A percentile compares a stretch with the other conserved stretches of the same genome.
These are phyloP conservation scores for Cheirogaleus medius DNA, from an alignment of 2,113 vertebrate genomes.

Conservation along the genomic window DNA sequence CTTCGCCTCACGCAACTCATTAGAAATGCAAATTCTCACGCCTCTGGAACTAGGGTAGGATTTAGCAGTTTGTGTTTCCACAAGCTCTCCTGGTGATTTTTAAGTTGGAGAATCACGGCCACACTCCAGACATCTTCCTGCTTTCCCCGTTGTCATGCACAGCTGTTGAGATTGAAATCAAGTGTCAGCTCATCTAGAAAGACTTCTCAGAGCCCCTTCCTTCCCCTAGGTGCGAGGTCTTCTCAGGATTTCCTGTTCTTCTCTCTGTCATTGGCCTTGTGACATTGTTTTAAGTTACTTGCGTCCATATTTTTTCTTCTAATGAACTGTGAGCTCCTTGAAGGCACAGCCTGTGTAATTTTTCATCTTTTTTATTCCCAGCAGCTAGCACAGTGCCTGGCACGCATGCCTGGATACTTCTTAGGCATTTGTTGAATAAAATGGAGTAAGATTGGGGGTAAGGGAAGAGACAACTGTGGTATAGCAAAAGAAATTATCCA, in stretches of 20 bases:
- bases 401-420: neutral
- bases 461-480: neutral
- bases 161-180: neutral
- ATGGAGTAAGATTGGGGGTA: neutral
- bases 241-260: neutral
- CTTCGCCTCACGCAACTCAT: neutral
- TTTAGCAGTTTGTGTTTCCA: neutral
- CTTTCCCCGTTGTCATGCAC: neutral
- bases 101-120: neutral
- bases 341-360: neutral
- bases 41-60: neutral
- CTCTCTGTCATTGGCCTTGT: neutral
- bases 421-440: neutral
- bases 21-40: neutral
- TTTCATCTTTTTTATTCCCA: neutral
- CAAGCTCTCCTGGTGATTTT: neutral
- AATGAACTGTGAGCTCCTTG: neutral
- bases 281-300: neutral
- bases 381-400: neutral
- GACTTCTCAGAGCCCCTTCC: neutral
- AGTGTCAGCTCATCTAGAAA: neutral
- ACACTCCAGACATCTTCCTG: accelerated
- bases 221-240: accelerated
- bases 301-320: neutral
- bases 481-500: neutral